Evolutionary conservation across 2,113 vertebrate genomes (phyloP).

Genomic region (Alexandromys fortis): DNA sequence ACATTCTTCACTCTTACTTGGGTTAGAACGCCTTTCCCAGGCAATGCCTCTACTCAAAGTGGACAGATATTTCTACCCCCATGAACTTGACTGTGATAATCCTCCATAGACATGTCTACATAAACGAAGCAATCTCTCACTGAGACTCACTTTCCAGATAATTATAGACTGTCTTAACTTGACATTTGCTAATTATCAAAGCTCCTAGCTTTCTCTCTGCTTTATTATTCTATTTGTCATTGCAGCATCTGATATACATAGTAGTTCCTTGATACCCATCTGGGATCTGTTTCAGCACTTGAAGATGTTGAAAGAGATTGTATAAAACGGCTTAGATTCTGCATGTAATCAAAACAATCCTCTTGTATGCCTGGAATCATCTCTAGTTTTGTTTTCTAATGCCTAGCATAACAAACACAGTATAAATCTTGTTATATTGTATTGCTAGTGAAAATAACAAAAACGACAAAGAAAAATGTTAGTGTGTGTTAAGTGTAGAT

Average conservation of each 20-base stretch:
- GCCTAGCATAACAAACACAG: neutral
- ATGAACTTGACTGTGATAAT: neutral
- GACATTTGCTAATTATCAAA: neutral
- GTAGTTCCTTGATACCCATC: neutral
- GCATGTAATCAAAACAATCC: neutral
- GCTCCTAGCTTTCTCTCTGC: neutral
- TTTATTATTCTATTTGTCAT: constrained; percentile 16
- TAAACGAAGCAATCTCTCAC: neutral
- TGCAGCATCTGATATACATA: neutral
- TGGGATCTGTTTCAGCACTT: neutral
- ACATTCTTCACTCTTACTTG: neutral
- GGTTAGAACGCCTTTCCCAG: neutral
- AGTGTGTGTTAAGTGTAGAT: neutral
- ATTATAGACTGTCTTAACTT: neutral
- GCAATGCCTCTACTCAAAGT: neutral
- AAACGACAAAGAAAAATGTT: neutral
- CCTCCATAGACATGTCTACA: neutral
- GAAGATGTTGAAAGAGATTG: neutral
- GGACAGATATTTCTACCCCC: no score
- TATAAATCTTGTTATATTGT: neutral
- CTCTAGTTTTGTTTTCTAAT: neutral
- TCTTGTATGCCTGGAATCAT: neutral
- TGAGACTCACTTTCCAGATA: neutral
- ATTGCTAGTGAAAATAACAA: neutral
- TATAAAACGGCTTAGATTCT: neutral